Evolutionary conservation across 2,797 vertebrate species (phyloP).

Genomic region (Podarcis siculus): DNA sequence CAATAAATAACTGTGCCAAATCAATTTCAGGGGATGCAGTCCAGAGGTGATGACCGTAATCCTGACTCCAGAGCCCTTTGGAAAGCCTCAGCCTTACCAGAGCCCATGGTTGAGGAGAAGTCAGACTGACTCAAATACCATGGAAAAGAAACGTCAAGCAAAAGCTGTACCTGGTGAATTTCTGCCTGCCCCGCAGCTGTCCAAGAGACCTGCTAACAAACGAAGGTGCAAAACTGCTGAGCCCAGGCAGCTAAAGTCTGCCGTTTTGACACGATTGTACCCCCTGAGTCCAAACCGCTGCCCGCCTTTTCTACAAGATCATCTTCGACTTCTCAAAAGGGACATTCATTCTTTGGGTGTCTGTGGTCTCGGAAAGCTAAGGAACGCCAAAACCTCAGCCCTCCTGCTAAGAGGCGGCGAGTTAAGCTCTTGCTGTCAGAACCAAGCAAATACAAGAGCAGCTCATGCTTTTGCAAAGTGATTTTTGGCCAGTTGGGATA

Average conservation of each 20-base stretch:
- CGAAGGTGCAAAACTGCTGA: too few species aligned
- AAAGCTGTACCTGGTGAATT: background rate
- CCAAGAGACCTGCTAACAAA: too few species aligned
- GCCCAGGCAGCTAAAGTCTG: too few species aligned
- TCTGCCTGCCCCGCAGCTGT: background rate
- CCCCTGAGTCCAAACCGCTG: too few species aligned
- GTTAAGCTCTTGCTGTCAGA: background rate
- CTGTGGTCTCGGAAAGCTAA: background rate
- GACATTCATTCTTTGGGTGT: background rate
- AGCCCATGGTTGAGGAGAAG: background rate
- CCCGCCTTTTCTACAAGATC: background rate
- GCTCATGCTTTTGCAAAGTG: background rate
- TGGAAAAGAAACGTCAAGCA: background rate
- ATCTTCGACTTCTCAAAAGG: background rate
- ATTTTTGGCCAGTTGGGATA: background rate
- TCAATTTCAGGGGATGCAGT: background rate
- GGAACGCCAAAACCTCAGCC: background rate
- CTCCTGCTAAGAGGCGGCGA: background rate
- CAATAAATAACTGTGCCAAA: too few species aligned
- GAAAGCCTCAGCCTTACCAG: rapidly evolving
- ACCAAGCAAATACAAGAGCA: background rate
- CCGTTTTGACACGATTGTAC: background rate
- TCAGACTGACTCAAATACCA: background rate
- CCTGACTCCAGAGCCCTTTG: background rate
- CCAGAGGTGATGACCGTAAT: background rate